phyloP scores from a whole-genome alignment of 1,140 invertebrate genomes.

The Drosophila aff. region DNA sequence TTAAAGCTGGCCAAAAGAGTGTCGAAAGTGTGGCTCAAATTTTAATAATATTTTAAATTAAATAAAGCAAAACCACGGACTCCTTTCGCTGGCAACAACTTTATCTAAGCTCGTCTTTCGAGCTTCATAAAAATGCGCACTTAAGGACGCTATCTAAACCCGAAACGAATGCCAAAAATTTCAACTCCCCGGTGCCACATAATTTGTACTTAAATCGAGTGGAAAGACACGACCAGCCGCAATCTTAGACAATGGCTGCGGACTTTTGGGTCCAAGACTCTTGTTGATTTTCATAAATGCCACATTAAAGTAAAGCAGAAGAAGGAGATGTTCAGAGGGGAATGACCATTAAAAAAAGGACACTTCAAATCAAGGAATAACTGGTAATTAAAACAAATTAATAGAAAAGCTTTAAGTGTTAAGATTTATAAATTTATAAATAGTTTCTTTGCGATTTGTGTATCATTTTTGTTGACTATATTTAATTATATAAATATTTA shows the following conservation, averaged over 20 bases:
- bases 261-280: constrained; percentile 13
- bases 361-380: neutral
- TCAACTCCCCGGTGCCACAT: constrained; percentile 65
- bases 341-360: neutral
- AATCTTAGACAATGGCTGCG: constrained; percentile 27
- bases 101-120: neutral
- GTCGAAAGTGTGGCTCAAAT: neutral
- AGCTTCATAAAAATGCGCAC: constrained; percentile 8
- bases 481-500: too few species aligned
- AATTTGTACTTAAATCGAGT: constrained; percentile 70
- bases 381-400: neutral
- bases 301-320: constrained; percentile 43
- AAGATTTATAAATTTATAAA: neutral
- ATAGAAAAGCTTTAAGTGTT: too few species aligned
- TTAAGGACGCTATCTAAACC: constrained; percentile 28
- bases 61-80: neutral
- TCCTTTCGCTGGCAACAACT: neutral
- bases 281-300: constrained; percentile 59
- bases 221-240: constrained; percentile 19
- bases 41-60: neutral
- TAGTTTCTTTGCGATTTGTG: too few species aligned
- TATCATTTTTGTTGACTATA: neutral
- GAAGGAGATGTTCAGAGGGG: neutral
- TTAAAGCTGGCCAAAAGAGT: constrained; percentile 1
- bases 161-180: constrained; percentile 38